Percentiles rank a stretch among this genome's conserved stretches.
phyloP scores from a whole-genome alignment of 2,113 vertebrate genomes.

The Pseudopipra pipra region DNA sequence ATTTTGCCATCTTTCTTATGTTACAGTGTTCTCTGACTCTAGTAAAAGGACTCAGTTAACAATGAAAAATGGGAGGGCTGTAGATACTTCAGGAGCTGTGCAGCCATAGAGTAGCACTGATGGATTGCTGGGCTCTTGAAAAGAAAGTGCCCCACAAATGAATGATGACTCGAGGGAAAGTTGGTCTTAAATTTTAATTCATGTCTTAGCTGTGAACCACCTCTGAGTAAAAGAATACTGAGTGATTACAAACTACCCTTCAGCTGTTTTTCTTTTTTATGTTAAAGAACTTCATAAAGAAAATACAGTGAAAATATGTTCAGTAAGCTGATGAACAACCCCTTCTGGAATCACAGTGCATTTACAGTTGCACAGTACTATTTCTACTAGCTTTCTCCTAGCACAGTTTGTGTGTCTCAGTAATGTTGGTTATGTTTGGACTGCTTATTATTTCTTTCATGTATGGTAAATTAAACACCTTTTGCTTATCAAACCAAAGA shows the following conservation, averaged over 20 bases:
- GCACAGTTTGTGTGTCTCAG: neutral
- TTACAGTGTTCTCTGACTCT: neutral
- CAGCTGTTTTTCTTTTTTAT: neutral
- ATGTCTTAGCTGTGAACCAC: neutral
- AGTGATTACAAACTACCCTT: neutral
- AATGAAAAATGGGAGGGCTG: neutral
- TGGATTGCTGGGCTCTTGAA: neutral
- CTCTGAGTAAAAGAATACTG: neutral
- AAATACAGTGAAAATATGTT: neutral
- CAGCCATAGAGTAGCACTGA: neutral
- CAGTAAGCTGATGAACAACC: neutral
- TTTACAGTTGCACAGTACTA: neutral
- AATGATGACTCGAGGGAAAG: neutral
- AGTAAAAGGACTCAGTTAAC: neutral
- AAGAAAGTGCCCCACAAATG: neutral
- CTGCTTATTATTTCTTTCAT: neutral
- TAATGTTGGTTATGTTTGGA: neutral
- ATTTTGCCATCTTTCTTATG: neutral
- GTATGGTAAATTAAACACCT: neutral
- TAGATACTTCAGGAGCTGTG: neutral
- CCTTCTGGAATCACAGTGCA: neutral
- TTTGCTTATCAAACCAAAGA: neutral
- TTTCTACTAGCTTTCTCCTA: neutral
- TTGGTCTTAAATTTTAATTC: conserved; percentile 11
- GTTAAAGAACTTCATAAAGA: neutral